phyloP scores from a whole-genome alignment of 1,140 invertebrate species.

The Drosophila tani region DNA sequence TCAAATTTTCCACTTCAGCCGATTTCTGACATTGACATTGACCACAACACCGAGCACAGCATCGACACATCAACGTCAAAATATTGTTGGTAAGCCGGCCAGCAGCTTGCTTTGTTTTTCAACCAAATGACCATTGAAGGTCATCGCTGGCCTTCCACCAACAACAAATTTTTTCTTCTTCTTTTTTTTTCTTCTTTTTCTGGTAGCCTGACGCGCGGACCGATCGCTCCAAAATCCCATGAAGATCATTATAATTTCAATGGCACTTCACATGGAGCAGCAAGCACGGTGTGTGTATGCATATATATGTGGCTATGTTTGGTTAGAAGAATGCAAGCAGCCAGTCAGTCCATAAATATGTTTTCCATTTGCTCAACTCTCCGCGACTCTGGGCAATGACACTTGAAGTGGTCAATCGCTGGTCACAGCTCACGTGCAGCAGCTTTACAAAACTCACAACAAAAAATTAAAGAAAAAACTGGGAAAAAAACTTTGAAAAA shows the following conservation, averaged over 20 bases:
- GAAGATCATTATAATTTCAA: conserved; percentile 83
- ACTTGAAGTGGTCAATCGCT: conserved; percentile 58
- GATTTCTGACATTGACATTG: conserved; percentile 83
- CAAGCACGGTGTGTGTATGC: conserved; percentile 7
- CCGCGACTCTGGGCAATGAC: conserved; percentile 67
- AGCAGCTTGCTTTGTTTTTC: conserved; percentile 62
- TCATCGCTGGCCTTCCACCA: conserved; percentile 58
- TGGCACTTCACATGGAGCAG: conserved; percentile 66
- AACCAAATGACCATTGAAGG: conserved; percentile 80
- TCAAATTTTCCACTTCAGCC: conserved; percentile 74
- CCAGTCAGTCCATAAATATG: conserved; percentile 15
- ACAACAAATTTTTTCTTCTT: conserved; percentile 60
- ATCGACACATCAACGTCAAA: conserved; percentile 75
- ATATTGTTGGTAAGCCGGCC: conserved; percentile 68
- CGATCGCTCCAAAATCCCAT: conserved; percentile 71
- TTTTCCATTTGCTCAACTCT: conserved; percentile 39
- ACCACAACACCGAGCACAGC: conserved; percentile 36
- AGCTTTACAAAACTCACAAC: conserved; percentile 16
- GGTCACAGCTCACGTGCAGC: conserved; percentile 43
- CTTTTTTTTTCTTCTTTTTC: conserved; percentile 45
- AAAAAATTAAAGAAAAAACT: not conserved
- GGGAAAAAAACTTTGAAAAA: not conserved
- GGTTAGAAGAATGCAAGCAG: conserved; percentile 70
- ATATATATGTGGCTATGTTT: conserved; percentile 39
- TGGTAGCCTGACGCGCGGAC: conserved; percentile 64